Conservation (phyloP, 2,797 vertebrate genomes). For the Aotus griseimembra region DNA sequence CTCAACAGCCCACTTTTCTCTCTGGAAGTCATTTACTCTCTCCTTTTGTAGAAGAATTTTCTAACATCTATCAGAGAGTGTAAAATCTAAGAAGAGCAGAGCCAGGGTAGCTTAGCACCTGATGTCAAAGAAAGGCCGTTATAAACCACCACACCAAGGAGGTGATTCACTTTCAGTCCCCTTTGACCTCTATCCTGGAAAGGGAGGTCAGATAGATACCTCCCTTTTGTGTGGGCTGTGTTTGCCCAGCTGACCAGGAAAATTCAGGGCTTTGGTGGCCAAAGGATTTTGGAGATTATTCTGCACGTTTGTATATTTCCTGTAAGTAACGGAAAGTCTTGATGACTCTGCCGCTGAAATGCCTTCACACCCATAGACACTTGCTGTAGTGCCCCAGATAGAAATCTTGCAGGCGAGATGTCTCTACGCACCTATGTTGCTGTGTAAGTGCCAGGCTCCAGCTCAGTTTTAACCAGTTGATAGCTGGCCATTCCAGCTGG, state of each 20-base stretch:
- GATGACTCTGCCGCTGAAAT: background rate
- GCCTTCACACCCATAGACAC: background rate
- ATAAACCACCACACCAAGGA: slow-evolving; percentile 42
- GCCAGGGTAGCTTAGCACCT: slow-evolving; percentile 71
- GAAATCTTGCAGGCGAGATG: background rate
- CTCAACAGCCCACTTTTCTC: background rate
- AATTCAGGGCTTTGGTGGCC: slow-evolving; percentile 10
- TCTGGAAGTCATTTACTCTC: background rate
- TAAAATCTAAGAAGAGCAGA: slow-evolving; percentile 72
- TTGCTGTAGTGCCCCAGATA: background rate
- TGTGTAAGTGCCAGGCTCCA: background rate
- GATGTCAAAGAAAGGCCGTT: slow-evolving; percentile 51
- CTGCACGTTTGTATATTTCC: background rate
- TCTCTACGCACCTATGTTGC: background rate
- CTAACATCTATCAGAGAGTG: background rate
- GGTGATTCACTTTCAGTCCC: slow-evolving; percentile 57
- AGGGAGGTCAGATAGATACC: slow-evolving; percentile 48
- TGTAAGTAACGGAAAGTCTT: background rate
- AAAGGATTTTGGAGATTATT: slow-evolving; percentile 35
- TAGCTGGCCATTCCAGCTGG: background rate
- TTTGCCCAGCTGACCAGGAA: slow-evolving; percentile 17
- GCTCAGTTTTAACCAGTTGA: background rate
- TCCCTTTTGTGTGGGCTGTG: slow-evolving; percentile 66
- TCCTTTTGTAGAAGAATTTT: slow-evolving; percentile 48
- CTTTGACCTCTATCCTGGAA: slow-evolving; percentile 71